These are phyloP conservation scores for Neopelma chrysocephalum DNA, from an alignment of 2,797 vertebrate species.

Conservation along the genomic window DNA sequence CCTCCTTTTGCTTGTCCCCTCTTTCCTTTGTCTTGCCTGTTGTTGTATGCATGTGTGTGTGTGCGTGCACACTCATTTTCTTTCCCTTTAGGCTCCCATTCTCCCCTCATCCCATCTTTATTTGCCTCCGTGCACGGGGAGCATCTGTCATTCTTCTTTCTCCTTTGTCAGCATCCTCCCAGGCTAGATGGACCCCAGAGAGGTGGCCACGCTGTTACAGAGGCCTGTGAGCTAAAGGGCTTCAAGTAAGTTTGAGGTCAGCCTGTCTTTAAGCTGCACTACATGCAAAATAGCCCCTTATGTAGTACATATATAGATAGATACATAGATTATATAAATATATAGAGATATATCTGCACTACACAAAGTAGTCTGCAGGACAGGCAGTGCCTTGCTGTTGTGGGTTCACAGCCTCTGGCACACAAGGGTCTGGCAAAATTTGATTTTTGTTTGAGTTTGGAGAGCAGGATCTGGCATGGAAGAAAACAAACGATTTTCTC, in stretches of 20 bases:
- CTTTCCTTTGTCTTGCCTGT: constrained; percentile 37
- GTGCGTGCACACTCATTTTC: neutral
- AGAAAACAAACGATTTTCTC: neutral
- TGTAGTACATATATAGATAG: neutral
- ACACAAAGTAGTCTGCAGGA: neutral
- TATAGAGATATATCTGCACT: neutral
- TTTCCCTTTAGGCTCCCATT: constrained; percentile 51
- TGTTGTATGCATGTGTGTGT: neutral
- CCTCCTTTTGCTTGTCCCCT: neutral
- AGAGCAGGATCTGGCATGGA: neutral
- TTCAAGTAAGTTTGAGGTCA: neutral
- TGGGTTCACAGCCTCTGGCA: neutral
- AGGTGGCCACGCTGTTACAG: neutral
- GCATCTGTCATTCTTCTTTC: constrained; percentile 55
- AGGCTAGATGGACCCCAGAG: neutral
- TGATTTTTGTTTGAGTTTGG: neutral
- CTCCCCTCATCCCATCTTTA: neutral
- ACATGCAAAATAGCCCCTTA: neutral
- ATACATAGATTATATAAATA: too few relatives aligned
- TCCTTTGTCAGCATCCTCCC: constrained; percentile 42
- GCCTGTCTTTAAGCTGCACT: neutral
- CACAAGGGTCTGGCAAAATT: neutral
- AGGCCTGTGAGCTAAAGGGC: neutral
- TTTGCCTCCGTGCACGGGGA: neutral
- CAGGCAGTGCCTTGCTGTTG: neutral